These are phyloP conservation scores for Fistularia commersonii DNA, from an alignment of 2,797 vertebrate genomes.

Conservation along the genomic window DNA sequence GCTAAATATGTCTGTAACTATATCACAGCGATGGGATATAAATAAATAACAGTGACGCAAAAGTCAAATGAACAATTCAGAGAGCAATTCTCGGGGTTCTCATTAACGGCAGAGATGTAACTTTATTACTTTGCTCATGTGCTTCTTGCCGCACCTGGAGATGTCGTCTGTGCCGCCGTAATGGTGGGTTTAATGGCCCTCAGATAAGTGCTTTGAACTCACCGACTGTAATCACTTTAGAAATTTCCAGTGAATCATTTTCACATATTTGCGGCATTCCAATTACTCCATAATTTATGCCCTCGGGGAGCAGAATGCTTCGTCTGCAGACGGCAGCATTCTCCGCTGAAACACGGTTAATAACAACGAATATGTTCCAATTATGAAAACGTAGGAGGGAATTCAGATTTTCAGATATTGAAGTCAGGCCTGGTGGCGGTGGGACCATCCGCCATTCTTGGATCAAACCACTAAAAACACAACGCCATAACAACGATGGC, in stretches of 20 bases:
- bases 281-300: conserved; percentile 45
- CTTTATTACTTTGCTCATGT: background rate
- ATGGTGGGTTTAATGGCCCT: conserved; percentile 47
- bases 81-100: too few species aligned
- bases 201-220: conserved; percentile 47
- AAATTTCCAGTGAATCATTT: conserved; percentile 46
- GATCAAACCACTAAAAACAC: too few species aligned
- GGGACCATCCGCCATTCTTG: too few species aligned
- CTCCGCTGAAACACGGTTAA: background rate
- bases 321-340: too few species aligned
- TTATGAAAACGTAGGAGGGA: background rate
- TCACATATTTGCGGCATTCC: conserved; percentile 38
- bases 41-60: too few species aligned
- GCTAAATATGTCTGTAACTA: too few species aligned
- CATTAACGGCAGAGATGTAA: too few species aligned
- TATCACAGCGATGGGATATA: too few species aligned
- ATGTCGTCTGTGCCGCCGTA: conserved; percentile 31
- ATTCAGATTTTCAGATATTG: too few species aligned
- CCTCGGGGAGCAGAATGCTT: conserved; percentile 7
- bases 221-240: conserved; percentile 41
- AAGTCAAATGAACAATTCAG: too few species aligned
- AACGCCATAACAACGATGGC: too few species aligned
- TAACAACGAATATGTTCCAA: background rate
- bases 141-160: conserved; percentile 21
- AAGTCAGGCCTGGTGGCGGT: too few species aligned